Evolutionary conservation across 92 coral and sea anemone genomes (phyloP).

Genomic region (Phenganax stokvisi): DNA sequence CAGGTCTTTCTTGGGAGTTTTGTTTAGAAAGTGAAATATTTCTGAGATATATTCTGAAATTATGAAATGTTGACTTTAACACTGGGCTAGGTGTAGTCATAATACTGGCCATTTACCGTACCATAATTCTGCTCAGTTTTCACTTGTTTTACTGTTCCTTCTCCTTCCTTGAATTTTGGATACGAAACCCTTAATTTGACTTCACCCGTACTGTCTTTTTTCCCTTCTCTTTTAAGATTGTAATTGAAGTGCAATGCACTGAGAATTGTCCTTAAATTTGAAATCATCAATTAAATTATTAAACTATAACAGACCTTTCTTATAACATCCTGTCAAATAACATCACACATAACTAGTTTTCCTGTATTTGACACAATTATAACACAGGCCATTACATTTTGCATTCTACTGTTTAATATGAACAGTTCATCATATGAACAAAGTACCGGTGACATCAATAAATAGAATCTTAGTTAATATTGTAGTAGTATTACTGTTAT

Average conservation of each 20-base stretch:
- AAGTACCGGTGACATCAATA: too few species aligned
- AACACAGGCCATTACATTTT: too few species aligned
- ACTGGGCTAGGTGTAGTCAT: too few species aligned
- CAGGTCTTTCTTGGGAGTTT: not conserved
- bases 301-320: not conserved
- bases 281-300: not conserved
- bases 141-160: constrained; percentile 8
- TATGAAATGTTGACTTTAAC: not conserved
- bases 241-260: not conserved
- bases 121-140: not conserved
- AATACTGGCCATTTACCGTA: not conserved
- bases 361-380: too few species aligned
- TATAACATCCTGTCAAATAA: not conserved
- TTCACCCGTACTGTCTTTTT: not conserved
- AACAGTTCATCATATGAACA: too few species aligned
- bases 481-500: too few species aligned
- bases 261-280: constrained; percentile 10
- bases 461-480: too few species aligned
- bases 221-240: not conserved
- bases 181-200: constrained; percentile 10
- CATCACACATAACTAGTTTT: not conserved
- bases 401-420: too few species aligned
- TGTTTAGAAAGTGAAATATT: not conserved
- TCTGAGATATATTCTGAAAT: not conserved
- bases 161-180: constrained; percentile 14